Evolutionary conservation across 2,113 vertebrate genomes (phyloP).

Genomic region (Pteruthius melanotis): DNA sequence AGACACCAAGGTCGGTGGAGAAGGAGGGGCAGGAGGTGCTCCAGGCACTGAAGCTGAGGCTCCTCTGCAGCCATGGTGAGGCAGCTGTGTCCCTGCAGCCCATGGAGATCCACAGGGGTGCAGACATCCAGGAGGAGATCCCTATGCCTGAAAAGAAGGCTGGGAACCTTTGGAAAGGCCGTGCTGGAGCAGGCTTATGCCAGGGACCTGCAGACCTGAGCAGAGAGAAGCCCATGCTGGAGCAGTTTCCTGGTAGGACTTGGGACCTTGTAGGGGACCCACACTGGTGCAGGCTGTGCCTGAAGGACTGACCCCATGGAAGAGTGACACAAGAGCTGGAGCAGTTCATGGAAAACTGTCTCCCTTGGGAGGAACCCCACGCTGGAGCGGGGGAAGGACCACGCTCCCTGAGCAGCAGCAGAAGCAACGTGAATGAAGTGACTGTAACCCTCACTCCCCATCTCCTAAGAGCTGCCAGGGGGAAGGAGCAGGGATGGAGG

Average conservation of each 20-base stretch:
- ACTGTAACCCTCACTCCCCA: not conserved
- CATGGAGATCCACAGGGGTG: fast-evolving
- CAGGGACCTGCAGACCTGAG: not conserved
- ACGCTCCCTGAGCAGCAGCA: not conserved
- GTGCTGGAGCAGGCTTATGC: not conserved
- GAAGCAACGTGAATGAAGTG: not conserved
- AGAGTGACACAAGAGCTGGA: not conserved
- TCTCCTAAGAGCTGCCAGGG: not conserved
- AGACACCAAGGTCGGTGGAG: not conserved
- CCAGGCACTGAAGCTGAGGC: not conserved
- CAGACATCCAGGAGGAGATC: not conserved
- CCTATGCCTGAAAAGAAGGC: not conserved
- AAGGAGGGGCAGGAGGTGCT: not conserved
- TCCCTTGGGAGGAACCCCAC: not conserved
- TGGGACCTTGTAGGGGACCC: not conserved
- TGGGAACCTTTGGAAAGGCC: not conserved
- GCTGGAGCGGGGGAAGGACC: not conserved
- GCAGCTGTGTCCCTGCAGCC: not conserved
- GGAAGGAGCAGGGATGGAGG: fast-evolving
- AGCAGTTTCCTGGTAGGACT: not conserved
- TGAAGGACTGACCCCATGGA: not conserved
- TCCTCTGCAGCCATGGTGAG: not conserved
- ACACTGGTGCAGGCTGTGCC: not conserved
- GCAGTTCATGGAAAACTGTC: not conserved
- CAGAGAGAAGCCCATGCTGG: not conserved